These are phyloP conservation scores for Drosophila atroscutellata DNA, from an alignment of 2,888 invertebrate species.

Conservation along the genomic window DNA sequence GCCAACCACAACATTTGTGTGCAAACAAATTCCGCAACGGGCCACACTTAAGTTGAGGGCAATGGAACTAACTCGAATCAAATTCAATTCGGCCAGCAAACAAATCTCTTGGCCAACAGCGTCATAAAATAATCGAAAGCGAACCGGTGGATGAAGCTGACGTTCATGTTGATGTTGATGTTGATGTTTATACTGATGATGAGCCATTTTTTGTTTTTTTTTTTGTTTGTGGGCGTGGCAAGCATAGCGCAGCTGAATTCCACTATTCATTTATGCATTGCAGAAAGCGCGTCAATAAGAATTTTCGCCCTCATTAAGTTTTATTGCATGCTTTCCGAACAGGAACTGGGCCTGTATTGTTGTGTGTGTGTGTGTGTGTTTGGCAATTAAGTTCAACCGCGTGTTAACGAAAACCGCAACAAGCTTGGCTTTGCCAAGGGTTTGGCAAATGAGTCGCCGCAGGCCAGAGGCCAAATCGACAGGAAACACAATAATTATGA, in stretches of 20 bases:
- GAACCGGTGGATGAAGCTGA: conserved; percentile 2
- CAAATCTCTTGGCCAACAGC: conserved; percentile 25
- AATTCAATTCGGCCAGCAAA: conserved; percentile 1
- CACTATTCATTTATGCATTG: conserved; percentile 60
- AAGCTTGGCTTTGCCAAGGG: conserved; percentile 44
- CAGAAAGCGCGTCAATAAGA: conserved; percentile 62
- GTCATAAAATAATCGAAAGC: conserved; percentile 19
- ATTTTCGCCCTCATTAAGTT: conserved; percentile 71
- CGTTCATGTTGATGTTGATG: conserved; percentile 1
- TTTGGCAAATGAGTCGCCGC: conserved; percentile 46
- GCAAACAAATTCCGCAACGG: conserved; percentile 50
- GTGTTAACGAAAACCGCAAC: conserved; percentile 54
- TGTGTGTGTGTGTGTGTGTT: conserved; percentile 5
- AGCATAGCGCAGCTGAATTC: conserved; percentile 4
- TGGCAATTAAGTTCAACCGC: conserved; percentile 55
- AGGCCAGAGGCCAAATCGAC: conserved; percentile 42
- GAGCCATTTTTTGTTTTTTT: conserved; percentile 4
- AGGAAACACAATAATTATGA: conserved; percentile 53
- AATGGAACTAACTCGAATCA: conserved; percentile 3
- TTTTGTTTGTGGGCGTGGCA: conserved; percentile 11
- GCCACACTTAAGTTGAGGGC: conserved; percentile 6
- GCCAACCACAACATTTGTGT: conserved; percentile 44
- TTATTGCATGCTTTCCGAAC: conserved; percentile 53
- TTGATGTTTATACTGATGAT: conserved; percentile 1
- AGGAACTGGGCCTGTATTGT: background rate